Evolutionary conservation across 1,140 invertebrate species (phyloP), one percentile per base, ranked within the genome.

Genomic region (Carposina sasakii): DNA sequence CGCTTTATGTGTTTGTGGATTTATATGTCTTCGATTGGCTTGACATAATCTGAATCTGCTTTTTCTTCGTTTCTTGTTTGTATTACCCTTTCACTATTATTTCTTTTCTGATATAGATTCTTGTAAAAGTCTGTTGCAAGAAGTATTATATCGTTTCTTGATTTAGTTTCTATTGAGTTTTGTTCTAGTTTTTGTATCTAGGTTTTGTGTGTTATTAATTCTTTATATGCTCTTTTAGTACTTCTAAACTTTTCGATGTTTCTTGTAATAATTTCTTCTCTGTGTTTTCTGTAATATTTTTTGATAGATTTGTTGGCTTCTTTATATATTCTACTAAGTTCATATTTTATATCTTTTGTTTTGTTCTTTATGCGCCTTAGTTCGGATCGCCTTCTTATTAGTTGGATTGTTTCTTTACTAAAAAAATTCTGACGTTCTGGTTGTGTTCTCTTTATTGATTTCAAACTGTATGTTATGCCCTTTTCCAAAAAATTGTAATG

Each of bases 311-410:
- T 63, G 33, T 57, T 55, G 15, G 54, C 49, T 13, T 45, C 21
- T 55, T 68, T 68, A 13, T 45, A 65, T 41, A 60, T 10, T 55
- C n/a, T 53, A 8, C 46, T 54, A 2, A 65, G 52, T 54, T 63
- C 52, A 30, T 47, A 16, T 54, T 61, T 65, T n/a, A 30, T 36
- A 10, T 60, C 30, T 52, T 49, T 52, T 10, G 20, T 54, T 54
- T 60, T 67, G 13, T 55, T 44, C 23, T 54, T 56, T 31, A 17
- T 54, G 13, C 30, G 40, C 30, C 42, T 9, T 45, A 64, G 16
- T 54, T 53, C 49, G 0, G 42, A 45, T n/a, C 57, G 54, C n/a
- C 31, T 52, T 40, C 47, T 48, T 13, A 64, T 52, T 12, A 65
- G 21, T 39, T 49, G 16, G 17, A 31, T 47, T 43, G 57, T 64